These are phyloP conservation scores for Camponotus fellah DNA, from an alignment of 2,888 invertebrate genomes.

Conservation along the genomic window DNA sequence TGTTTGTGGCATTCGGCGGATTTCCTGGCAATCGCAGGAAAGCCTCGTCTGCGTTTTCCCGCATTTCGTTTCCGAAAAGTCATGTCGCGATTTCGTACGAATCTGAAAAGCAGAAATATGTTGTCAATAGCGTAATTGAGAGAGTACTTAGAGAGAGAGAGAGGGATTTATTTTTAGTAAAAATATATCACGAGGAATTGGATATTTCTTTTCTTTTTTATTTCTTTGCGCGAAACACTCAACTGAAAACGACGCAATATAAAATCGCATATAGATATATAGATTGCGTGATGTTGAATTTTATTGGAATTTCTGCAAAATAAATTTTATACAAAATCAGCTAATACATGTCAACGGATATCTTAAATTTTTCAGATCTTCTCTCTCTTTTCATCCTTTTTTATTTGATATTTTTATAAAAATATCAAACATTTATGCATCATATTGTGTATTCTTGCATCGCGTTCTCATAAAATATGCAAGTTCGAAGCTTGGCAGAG, in stretches of 20 bases:
- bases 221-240: neutral
- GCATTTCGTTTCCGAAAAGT: conserved; percentile 52
- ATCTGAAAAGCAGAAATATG: neutral
- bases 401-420: neutral
- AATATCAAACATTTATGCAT: neutral
- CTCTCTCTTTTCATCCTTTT: neutral
- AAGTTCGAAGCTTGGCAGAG: neutral
- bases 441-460: neutral
- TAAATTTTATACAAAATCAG: neutral
- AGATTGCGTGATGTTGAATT: neutral
- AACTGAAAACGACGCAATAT: neutral
- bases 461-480: neutral
- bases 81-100: neutral
- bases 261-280: neutral
- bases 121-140: conserved; percentile 8
- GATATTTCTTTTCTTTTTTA: neutral
- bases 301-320: neutral
- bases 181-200: neutral
- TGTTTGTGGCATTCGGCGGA: conserved; percentile 43
- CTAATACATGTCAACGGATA: neutral
- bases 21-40: conserved; percentile 70
- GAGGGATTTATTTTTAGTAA: conserved; percentile 20
- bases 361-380: neutral
- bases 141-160: no score
- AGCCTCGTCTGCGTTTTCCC: conserved; percentile 58